Base-by-base conservation (phyloP, 2,888 invertebrate species). In the Achlya flavicornis region DNA sequence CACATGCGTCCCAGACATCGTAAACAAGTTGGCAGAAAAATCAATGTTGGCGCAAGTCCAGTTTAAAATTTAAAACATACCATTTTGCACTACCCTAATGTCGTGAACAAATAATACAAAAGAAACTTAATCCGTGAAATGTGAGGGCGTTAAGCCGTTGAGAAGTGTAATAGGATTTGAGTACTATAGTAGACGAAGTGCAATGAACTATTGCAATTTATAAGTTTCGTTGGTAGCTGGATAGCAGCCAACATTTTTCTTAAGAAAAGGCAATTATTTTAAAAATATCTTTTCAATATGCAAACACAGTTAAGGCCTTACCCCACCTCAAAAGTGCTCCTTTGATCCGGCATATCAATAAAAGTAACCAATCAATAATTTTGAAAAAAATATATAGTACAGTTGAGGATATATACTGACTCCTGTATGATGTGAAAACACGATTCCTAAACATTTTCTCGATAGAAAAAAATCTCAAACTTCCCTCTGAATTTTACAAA, bases 11-110 rank as follows among this genome's bases (percentile, higher is more conserved):
- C 70, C 74, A 78, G 83, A 78, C 82, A 66, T 63, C 64, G 79
- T 78, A 79, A 81, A 80, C 80, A 79, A 72, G 74, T 75, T 70
- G 75, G 19, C 53, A 19, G 82, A 80, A 83, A 85, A 84, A 83
- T 85, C 84, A 73, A 83, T 81, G 67, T 69, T 85, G 85, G 85
- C 85, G 72, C 66, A 66, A 69, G 68, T 80, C 85, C 85, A 85
- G 67, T 74, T 66, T 73, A 74, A 76, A 76, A 68, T 73, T 61
- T 61, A 65, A 66, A 66, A 70, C 65, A 68, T 48, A 48, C 48
- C 53, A 46, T 68, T 66, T 32, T 32, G 58, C 43, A 59, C 61
- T 58, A 58, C 16, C 59, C n/a, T 38, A 59, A 33, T 59, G 32
- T 59, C 16, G 59, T 58, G 35, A 46, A 46, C 46, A 46, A 46